Evolutionary conservation across 1,140 invertebrate genomes (phyloP).

Genomic region (Acromyrmex charruanus): DNA sequence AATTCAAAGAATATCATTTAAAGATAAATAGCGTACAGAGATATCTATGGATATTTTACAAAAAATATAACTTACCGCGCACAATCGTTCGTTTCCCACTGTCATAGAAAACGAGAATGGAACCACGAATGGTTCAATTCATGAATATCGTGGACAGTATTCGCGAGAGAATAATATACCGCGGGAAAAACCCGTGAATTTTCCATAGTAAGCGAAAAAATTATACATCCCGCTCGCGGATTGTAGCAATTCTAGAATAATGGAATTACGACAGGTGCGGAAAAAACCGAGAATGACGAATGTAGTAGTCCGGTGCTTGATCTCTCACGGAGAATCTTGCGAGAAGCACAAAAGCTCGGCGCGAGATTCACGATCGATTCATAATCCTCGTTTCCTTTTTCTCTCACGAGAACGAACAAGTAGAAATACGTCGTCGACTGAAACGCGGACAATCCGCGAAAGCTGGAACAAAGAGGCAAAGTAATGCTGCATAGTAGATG

Average conservation of each 20-base stretch:
- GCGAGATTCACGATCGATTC: slow-evolving; percentile 41
- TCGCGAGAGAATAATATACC: slow-evolving; percentile 52
- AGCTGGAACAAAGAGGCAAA: neutral
- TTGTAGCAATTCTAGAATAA: slow-evolving; percentile 44
- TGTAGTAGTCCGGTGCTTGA: slow-evolving; percentile 27
- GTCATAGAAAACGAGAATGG: neutral
- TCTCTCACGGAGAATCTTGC: slow-evolving; percentile 19
- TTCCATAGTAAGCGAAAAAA: slow-evolving; percentile 33
- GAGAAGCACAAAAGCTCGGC: slow-evolving; percentile 6
- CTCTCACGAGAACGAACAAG: neutral
- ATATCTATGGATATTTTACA: neutral
- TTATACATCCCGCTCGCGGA: slow-evolving; percentile 28
- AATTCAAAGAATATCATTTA: neutral
- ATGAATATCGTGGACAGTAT: slow-evolving; percentile 40
- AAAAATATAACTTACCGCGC: slow-evolving; percentile 21
- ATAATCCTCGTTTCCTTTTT: slow-evolving; percentile 8
- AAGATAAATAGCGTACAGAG: neutral
- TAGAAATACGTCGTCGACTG: neutral
- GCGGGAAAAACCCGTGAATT: slow-evolving; percentile 9
- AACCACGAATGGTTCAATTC: neutral
- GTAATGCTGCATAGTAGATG: neutral
- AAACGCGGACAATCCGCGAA: slow-evolving; percentile 34
- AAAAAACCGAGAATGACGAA: slow-evolving; percentile 17
- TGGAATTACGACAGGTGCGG: slow-evolving; percentile 37
- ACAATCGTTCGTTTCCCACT: neutral